Conservation (phyloP, 2,797 vertebrate species). For the Fringilla coelebs region DNA sequence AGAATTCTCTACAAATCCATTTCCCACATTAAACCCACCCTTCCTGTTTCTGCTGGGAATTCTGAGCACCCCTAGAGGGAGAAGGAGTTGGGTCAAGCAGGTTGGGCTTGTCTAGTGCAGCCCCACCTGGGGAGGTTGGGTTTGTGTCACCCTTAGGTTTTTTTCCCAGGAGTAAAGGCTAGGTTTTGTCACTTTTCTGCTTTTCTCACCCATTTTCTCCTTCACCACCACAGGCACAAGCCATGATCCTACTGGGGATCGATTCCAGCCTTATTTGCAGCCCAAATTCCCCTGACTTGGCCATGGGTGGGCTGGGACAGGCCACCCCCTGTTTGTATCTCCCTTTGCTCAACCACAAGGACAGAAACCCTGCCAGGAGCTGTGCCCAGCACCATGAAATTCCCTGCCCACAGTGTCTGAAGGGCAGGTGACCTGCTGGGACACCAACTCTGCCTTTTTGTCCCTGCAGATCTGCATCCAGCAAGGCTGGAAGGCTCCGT, state of each 20-base stretch:
- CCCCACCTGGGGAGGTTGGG: fast-evolving
- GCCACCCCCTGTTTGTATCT: fast-evolving
- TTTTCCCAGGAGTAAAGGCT: not conserved
- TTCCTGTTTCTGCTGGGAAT: not conserved
- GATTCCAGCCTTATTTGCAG: not conserved
- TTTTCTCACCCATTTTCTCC: not conserved
- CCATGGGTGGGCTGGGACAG: not conserved
- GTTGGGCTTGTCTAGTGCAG: fast-evolving
- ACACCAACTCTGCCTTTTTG: not conserved
- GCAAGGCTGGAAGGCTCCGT: conserved; percentile 94
- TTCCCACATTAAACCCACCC: not conserved
- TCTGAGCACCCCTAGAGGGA: not conserved
- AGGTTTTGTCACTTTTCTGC: not conserved
- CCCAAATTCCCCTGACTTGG: not conserved
- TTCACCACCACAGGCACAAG: not conserved
- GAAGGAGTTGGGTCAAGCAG: not conserved
- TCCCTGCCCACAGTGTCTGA: not conserved
- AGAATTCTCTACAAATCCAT: not conserved
- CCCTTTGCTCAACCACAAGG: not conserved
- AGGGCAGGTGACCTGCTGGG: not conserved
- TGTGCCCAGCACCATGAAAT: fast-evolving
- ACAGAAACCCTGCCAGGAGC: not conserved
- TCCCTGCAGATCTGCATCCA: conserved; percentile 87
- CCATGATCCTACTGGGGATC: not conserved
- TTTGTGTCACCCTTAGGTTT: not conserved